Percentiles rank a stretch among this genome's conserved stretches.
phyloP scores from a whole-genome alignment of 2,113 vertebrate genomes.

The Anhinga rufa region DNA sequence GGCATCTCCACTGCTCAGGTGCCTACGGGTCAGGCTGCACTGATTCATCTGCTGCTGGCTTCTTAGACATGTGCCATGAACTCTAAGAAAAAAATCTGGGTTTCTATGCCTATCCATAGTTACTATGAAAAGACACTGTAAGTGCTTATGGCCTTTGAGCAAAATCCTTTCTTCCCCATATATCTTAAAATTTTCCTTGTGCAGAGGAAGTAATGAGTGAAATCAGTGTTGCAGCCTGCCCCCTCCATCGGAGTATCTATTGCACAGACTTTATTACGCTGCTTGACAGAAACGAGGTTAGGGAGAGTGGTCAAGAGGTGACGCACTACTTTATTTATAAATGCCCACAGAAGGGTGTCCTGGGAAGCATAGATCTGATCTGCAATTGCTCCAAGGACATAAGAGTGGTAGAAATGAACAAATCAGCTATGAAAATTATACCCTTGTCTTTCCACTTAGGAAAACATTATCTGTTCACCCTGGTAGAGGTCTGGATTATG shows the following conservation, averaged over 20 bases:
- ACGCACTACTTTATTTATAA: neutral
- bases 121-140: neutral
- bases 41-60: neutral
- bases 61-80: neutral
- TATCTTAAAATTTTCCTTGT: neutral
- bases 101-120: neutral
- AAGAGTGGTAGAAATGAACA: neutral
- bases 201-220: neutral
- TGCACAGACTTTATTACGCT: neutral
- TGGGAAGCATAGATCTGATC: neutral
- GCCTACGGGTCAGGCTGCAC: neutral
- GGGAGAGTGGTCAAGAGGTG: neutral
- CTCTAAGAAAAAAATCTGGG: neutral
- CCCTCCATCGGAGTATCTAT: neutral
- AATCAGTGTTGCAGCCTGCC: neutral
- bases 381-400: neutral
- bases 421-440: constrained; percentile 34
- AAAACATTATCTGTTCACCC: neutral
- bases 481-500: neutral
- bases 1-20: neutral
- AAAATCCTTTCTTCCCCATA: neutral
- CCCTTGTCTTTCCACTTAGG: constrained; percentile 27
- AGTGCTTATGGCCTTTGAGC: neutral
- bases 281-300: neutral
- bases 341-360: neutral